Base-by-base conservation (phyloP, 2,888 invertebrate species). In the Cantharis lateralis region DNA sequence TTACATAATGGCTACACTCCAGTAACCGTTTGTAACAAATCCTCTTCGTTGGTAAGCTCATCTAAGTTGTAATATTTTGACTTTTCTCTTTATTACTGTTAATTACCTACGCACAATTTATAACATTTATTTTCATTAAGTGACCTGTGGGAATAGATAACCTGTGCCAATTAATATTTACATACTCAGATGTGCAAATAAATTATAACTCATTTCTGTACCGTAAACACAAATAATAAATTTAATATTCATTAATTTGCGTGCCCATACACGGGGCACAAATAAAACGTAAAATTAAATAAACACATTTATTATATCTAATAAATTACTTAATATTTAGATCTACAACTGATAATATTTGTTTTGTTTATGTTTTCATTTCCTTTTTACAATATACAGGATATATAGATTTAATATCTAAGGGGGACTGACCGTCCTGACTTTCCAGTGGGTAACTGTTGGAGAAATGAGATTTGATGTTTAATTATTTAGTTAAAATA, bases 91-190 rank as follows among this genome's bases (percentile, higher is more conserved):
- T 15, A 66, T 72, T 64, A 48, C 72, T 15, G 72, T 72, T 72
- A 72, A 66, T 66, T 28, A 28, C 13, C 15, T 66, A 72, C 64
- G 61, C n/a, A 32, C 48, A 66, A 64, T 72, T 26, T 16, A 48
- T 72, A 7, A 72, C 61, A 72, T 72, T 72, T 72, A 72, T 72
- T 72, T 66, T 64, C 66, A 24, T 72, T 64, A 72, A 64, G 72
- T 72, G 32, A 64, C 72, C 64, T 64, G 9, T n/a, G 72, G 72
- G 72, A 66, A 48, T 48, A n/a, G 7, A n/a, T 48, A 48, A 48
- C 5, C n/a, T n/a, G 48, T 7, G 1, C 48, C 48, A 48, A 48
- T 48, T 48, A 48, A 48, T 48, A 48, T 48, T 48, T 48, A n/a
- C 48, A 48, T 48, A 48, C 48, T 48, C n/a, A n/a, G 48, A n/a